Base-by-base conservation (phyloP, 2,797 vertebrate genomes). In the Rallus crepitans region DNA sequence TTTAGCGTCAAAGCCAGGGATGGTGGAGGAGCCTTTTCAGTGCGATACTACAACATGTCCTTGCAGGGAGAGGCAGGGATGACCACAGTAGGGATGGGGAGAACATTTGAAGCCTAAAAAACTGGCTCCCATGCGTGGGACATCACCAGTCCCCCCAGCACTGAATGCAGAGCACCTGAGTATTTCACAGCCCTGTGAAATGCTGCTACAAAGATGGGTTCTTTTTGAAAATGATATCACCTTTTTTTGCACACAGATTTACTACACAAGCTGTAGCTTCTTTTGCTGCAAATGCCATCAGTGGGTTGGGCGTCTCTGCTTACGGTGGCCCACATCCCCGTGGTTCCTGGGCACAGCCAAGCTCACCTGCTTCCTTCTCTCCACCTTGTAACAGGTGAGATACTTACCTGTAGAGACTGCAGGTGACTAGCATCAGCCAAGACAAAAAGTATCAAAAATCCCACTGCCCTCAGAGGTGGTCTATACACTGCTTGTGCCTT, bases 51-150 rank as follows among this genome's bases (percentile, higher is more conserved):
- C 35, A 13, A 5, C 35, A 75, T 87, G 33, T 9, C 31, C 16
- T 33, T 39, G 24, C 30, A 45, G 50, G 18, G 33, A 69, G 19
- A 72, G 10, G 35, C 0, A 1, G 6, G 20, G 35, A 24, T n/a
- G 31, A 24, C 40, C 9, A 6, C n/a, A 30, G 12, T 6, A 71
- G 23, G 35, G 13, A 48, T 55, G 11, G n/a, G 12, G 16, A 53
- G 7, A 63, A 10, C 17, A 75, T 24, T 33, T 19, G 64, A 5
- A 27, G 33, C 31, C 66, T 84, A 40, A 59, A 33, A 33, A 75
- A 48, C 31, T 6, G 9, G 14, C 18, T 70, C 12, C 15, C 12
- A 8, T 0, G 0, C 0, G 0, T 39, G n/a, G 13, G 19, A 15
- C 33, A 35, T 14, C 37, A 18, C 50, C 25, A 23, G 12, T 45